Percentiles rank a stretch among this genome's conserved stretches.
Conservation (phyloP, 2,888 invertebrate genomes). For the Pseudoips prasinana region DNA sequence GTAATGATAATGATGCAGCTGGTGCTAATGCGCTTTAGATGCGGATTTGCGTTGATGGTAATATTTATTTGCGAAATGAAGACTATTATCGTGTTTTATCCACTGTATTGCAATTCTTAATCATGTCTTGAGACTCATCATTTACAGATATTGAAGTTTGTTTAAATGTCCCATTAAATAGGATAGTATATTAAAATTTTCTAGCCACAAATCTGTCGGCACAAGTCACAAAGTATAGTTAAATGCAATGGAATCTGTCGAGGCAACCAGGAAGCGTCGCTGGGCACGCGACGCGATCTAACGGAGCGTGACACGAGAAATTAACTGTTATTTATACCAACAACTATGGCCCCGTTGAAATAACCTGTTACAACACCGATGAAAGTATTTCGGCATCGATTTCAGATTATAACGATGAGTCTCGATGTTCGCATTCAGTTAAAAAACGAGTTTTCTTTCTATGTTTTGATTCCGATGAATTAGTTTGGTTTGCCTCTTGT, state of each 20-base stretch:
- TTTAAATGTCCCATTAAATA: no score
- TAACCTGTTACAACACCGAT: conserved; percentile 64
- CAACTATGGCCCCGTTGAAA: conserved; percentile 52
- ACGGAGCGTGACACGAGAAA: conserved; percentile 77
- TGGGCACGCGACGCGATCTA: conserved; percentile 70
- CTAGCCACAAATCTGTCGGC: conserved; percentile 9
- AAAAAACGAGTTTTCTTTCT: conserved; percentile 12
- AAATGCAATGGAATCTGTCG: conserved; percentile 50
- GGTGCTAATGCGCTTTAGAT: conserved; percentile 17
- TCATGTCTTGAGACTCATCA: no score
- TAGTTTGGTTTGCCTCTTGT: no score
- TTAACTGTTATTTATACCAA: conserved; percentile 76
- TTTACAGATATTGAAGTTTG: no score
- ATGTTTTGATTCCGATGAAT: no score
- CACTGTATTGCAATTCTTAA: no score
- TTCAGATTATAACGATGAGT: conserved; percentile 31
- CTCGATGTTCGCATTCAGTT: conserved; percentile 32
- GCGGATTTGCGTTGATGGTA: conserved; percentile 14
- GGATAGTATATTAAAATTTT: no score
- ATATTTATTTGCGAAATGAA: conserved; percentile 16
- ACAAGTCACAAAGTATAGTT: conserved; percentile 23
- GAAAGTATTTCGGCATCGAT: conserved; percentile 59
- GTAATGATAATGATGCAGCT: conserved; percentile 9
- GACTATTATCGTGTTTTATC: no score
- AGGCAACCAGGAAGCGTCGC: conserved; percentile 63